Base-by-base conservation (phyloP, 2,797 vertebrate species). In the Hypotaenidia okinawae region DNA sequence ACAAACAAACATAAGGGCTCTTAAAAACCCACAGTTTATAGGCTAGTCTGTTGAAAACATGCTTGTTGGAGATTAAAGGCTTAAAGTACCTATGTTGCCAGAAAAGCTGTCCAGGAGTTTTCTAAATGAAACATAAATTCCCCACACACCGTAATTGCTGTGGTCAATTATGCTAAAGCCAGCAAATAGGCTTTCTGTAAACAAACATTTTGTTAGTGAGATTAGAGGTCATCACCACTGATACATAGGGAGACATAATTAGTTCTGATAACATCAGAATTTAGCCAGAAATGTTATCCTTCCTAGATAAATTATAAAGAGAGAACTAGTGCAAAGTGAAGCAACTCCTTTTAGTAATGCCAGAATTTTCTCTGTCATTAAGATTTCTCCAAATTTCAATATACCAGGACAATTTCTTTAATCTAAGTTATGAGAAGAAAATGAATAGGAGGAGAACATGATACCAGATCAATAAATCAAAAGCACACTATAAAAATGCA, bases 121-220 rank as follows among this genome's bases (percentile, higher is more conserved):
- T 97, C 90, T 88, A 97, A 97, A 97, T 94, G 83, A 97, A 97
- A 89, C 79, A 92, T 69, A 95, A 96, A 95, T 97, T 97, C 76
- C 72, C 84, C 84, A 95, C 51, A n/a, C 79, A 45, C 76, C 2
- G 18, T 96, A 97, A 98, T 97, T 97, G 93, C 58, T 92, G 92
- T 90, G 87, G 93, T 96, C 96, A 95, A 58, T 97, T 97, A 94
- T 96, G 96, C 86, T 96, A 97, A 96, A 96, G 91, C 77, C 91
- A 94, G 89, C 93, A 97, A 97, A 97, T 77, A 96, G 43, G 74
- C 95, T 93, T 96, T 78, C 77, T 88, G 93, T 92, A 97, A 97
- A 89, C 30, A 94, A 95, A 85, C 68, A 81, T 89, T 97, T 97
- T 94, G 52, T 78, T 85, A 93, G 89, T 22, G 4, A 89, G 66